Evolutionary conservation across 2,888 invertebrate genomes (phyloP).

Genomic region (Amitus sp.): DNA sequence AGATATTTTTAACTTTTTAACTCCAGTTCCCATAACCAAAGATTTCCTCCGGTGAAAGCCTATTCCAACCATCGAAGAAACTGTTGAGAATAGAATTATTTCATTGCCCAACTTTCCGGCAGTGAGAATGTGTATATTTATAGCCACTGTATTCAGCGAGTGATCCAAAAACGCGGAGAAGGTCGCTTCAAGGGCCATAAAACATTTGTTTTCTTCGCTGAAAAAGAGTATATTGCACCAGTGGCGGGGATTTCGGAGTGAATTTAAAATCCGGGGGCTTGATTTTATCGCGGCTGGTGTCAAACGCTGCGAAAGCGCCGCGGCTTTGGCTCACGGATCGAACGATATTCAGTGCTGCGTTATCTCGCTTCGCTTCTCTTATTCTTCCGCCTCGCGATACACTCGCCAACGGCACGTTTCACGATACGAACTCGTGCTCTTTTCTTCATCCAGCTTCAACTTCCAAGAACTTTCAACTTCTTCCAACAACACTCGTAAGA

Average conservation of each 20-base stretch:
- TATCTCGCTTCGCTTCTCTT: constrained; percentile 43
- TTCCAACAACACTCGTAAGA: no score
- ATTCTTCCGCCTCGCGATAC: constrained; percentile 29
- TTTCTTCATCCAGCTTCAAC: background rate
- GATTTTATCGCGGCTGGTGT: constrained; percentile 58
- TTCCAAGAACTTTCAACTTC: background rate
- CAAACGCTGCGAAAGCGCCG: constrained; percentile 49
- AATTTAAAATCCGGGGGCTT: constrained; percentile 62
- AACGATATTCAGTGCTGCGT: constrained; percentile 25
- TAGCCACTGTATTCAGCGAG: constrained; percentile 7
- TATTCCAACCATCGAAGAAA: no score
- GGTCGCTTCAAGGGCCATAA: constrained; percentile 59
- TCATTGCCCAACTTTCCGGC: constrained; percentile 2
- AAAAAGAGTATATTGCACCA: constrained; percentile 49
- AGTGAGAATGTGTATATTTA: background rate
- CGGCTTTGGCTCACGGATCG: constrained; percentile 23
- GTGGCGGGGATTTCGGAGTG: constrained; percentile 58
- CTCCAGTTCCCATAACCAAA: no score
- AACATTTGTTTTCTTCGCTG: constrained; percentile 61
- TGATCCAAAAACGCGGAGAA: constrained; percentile 45
- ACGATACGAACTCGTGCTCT: background rate
- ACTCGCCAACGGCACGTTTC: constrained; percentile 2
- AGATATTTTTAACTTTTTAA: no score
- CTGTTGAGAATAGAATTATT: no score
- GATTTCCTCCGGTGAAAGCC: no score